phyloP scores from a whole-genome alignment of 23 tunicate genomes.

The Phallusia fumigata region DNA sequence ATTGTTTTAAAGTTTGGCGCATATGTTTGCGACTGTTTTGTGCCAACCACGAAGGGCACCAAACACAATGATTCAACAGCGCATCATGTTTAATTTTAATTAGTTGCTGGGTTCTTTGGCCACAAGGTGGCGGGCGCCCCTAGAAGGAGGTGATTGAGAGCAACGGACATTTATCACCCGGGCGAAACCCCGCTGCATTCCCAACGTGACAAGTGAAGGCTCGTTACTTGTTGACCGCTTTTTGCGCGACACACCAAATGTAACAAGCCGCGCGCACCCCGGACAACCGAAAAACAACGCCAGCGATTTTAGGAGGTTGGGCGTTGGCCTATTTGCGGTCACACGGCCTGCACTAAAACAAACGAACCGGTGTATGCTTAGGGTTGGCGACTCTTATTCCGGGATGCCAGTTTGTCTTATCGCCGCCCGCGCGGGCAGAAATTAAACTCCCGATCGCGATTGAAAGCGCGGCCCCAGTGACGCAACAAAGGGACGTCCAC shows the following conservation, averaged over 20 bases:
- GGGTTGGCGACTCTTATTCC: constrained; percentile 48
- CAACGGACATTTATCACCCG: not conserved
- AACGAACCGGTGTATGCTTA: constrained; percentile 58
- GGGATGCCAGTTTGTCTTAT: constrained; percentile 3
- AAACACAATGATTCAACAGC: no score
- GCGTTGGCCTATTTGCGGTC: constrained; percentile 79
- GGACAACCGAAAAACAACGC: constrained; percentile 15
- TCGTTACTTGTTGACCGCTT: not conserved
- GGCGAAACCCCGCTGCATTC: not conserved
- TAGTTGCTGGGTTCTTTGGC: no score
- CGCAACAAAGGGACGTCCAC: constrained; percentile 36
- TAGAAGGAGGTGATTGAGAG: no score
- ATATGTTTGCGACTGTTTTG: no score
- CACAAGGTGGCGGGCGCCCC: no score
- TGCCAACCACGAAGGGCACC: no score
- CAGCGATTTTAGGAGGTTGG: constrained; percentile 29
- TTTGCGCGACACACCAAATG: not conserved
- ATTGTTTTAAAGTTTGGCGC: no score
- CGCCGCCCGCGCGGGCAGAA: not conserved
- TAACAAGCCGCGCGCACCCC: not conserved
- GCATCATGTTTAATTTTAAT: no score
- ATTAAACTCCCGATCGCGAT: constrained; percentile 43
- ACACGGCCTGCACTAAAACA: constrained; percentile 71
- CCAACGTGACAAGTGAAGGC: constrained; percentile 1
- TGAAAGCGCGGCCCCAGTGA: constrained; percentile 23